Evolutionary conservation across 2,113 vertebrate genomes (phyloP).

Genomic region (Bufo gargarizans): DNA sequence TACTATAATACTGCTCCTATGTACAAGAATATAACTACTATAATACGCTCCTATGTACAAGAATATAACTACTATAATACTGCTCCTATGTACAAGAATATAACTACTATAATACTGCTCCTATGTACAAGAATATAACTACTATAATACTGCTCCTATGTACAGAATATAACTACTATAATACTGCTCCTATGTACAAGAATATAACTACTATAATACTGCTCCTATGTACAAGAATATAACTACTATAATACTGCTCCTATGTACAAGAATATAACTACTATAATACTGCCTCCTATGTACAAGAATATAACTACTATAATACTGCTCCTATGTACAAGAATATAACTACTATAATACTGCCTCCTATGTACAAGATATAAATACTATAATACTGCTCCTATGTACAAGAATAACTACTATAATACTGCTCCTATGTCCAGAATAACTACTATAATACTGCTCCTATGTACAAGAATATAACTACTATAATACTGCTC

Average conservation of each 20-base stretch:
- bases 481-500: too few relatives aligned
- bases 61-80: too few relatives aligned
- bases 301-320: neutral
- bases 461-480: too few relatives aligned
- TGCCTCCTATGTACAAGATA: neutral
- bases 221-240: neutral
- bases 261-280: neutral
- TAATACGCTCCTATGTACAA: too few relatives aligned
- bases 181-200: neutral
- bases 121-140: neutral
- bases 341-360: too few relatives aligned
- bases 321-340: neutral
- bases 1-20: too few relatives aligned
- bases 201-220: constrained; percentile 2
- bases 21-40: too few relatives aligned
- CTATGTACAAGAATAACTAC: neutral
- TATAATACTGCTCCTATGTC: neutral
- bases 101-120: neutral
- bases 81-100: neutral
- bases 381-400: neutral
- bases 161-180: neutral
- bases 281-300: neutral
- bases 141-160: neutral
- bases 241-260: neutral
- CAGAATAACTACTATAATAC: too few relatives aligned